These are phyloP conservation scores for Pocota personata DNA, from an alignment of 2,888 invertebrate species.

Conservation along the genomic window DNA sequence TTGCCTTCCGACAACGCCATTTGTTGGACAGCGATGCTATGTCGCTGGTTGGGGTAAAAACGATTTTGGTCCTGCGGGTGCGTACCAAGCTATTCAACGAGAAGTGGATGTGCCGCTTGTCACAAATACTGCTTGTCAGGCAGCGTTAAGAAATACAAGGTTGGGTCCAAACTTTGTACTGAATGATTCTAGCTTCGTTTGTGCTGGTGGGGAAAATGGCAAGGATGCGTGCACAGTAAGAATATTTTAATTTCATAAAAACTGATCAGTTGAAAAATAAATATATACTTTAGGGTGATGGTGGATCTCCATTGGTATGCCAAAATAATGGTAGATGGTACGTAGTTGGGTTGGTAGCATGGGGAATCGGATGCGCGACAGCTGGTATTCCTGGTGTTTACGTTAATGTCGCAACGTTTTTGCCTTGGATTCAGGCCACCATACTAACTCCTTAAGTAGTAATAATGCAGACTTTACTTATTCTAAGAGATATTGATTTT, in stretches of 20 bases:
- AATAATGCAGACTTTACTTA: not conserved
- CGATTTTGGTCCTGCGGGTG: conserved; percentile 85
- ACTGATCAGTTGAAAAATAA: not conserved
- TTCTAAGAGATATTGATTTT: not conserved
- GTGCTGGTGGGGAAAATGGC: conserved; percentile 90
- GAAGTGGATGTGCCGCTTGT: conserved; percentile 90
- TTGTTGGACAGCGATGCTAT: conserved; percentile 84
- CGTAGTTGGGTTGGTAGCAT: conserved; percentile 84
- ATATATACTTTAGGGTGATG: conserved; percentile 82
- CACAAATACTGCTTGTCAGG: conserved; percentile 86
- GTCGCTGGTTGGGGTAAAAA: conserved; percentile 95
- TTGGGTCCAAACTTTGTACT: conserved; percentile 86
- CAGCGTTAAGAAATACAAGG: conserved; percentile 86
- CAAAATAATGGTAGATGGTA: conserved; percentile 80
- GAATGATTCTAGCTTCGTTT: conserved; percentile 88
- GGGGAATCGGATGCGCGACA: conserved; percentile 86
- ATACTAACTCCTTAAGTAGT: conserved; percentile 33
- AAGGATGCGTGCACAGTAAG: conserved; percentile 91
- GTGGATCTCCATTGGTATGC: conserved; percentile 83
- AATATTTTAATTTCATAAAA: not conserved
- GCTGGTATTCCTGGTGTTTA: conserved; percentile 90
- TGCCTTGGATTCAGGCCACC: conserved; percentile 87
- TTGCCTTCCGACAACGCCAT: conserved; percentile 84
- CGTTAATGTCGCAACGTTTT: conserved; percentile 87
- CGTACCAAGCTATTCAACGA: conserved; percentile 86